Base-by-base conservation (phyloP, 2,888 invertebrate genomes). In the Brenthis daphne region DNA sequence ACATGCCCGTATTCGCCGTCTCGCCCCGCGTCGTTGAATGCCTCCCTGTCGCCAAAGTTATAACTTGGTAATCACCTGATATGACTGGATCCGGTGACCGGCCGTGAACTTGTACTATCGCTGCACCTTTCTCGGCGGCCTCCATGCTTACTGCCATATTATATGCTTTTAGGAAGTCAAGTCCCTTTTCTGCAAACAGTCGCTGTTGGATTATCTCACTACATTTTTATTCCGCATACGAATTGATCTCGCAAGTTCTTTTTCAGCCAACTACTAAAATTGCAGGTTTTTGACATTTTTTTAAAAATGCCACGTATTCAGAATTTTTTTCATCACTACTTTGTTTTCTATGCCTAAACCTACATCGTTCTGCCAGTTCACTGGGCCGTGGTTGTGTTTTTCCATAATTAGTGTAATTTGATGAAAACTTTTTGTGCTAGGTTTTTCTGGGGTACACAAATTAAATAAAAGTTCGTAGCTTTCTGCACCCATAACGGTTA, bases 121-220 rank as follows among this genome's bases (percentile, higher is more conserved):
- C 73, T 24, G 71, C 71, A 43, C 72, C 61, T 54, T 63, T 72
- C 51, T 74, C 73, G 12, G 70, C 73, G 43, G 74, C 67, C 29
- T 72, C 74, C 54, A 74, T 53, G 13, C 64, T 70, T 0, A 74
- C 67, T n/a, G 72, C 68, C 13, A 74, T 24, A 11, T 8, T 58
- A 43, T 67, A 70, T 1, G 74, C 74, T 37, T 64, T 65, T 1
- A 11, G 5, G 58, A 67, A 74, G 57, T 65, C 61, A n/a, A 72
- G 24, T 5, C 60, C 47, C 11, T 13, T 24, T 53, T 74, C 72
- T 3, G 72, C 57, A 65, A 74, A 72, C 6, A 74, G 55, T 2
- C 73, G 66, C 48, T 73, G 68, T 0, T 70, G 55, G 14, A 73
- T 73, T 5, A 53, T 16, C 6, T 70, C 70, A 16, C 70, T 68